phyloP scores from a whole-genome alignment of 2,797 vertebrate species.

The Siniperca undulata region DNA sequence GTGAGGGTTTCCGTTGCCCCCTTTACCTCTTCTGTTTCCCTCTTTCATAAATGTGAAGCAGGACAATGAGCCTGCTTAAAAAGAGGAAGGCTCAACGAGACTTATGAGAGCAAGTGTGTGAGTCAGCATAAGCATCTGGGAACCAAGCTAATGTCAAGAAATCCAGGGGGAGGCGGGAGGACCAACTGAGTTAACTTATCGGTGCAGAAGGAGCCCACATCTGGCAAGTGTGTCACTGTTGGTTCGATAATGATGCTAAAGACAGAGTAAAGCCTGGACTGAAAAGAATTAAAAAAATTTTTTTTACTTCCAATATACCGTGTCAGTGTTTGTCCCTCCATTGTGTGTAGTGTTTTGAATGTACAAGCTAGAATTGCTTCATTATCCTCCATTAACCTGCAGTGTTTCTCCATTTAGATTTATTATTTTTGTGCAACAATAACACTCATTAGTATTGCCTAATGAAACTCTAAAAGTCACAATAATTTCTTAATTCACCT shows the following conservation, averaged over 20 bases:
- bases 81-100: conserved; percentile 44
- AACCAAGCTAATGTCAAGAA: conserved; percentile 66
- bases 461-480: not conserved
- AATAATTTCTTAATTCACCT: not conserved
- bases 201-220: conserved; percentile 57
- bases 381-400: not conserved
- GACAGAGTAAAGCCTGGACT: conserved; percentile 5
- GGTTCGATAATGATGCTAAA: conserved; percentile 38
- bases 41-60: conserved; percentile 48
- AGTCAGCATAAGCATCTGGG: conserved; percentile 65
- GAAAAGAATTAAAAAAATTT: not conserved
- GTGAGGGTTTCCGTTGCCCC: conserved; percentile 11
- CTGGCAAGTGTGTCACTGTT: conserved; percentile 40
- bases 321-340: not conserved
- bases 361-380: not conserved
- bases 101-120: conserved; percentile 51
- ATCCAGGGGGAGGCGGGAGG: conserved; percentile 44
- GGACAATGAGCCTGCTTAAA: conserved; percentile 26
- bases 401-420: not conserved
- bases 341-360: not conserved
- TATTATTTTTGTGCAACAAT: not conserved
- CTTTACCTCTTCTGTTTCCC: conserved; percentile 11
- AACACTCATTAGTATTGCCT: not conserved
- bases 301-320: not conserved
- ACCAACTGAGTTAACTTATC: conserved; percentile 61